Percentiles rank a stretch among this genome's conserved stretches.
These are phyloP conservation scores for Halcyon malimbica DNA, from an alignment of 2,113 vertebrate genomes.

Conservation along the genomic window DNA sequence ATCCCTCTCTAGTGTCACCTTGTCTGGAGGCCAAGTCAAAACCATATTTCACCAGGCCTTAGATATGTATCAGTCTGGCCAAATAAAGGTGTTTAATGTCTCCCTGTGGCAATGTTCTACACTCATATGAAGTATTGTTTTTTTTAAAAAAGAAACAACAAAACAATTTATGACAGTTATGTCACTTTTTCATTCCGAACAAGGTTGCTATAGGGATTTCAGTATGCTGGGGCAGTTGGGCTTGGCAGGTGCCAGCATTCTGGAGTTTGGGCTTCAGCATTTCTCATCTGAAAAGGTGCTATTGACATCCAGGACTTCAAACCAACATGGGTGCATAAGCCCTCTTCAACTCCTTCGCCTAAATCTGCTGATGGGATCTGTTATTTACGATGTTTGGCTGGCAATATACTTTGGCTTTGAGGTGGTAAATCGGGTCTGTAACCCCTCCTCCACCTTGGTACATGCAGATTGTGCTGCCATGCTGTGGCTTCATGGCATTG, in stretches of 20 bases:
- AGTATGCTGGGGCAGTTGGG: background rate
- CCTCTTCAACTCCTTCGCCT: background rate
- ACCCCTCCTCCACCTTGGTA: background rate
- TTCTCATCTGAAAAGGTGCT: background rate
- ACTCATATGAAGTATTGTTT: background rate
- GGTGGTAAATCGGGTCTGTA: background rate
- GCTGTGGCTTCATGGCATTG: background rate
- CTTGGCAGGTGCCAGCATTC: background rate
- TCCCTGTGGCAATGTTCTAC: background rate
- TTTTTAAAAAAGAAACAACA: background rate
- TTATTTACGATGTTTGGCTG: background rate
- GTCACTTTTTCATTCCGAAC: background rate
- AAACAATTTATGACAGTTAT: background rate
- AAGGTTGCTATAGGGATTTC: background rate
- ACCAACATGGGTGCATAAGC: accelerated
- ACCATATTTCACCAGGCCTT: background rate
- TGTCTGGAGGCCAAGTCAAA: background rate
- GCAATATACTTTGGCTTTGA: background rate
- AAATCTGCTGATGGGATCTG: background rate
- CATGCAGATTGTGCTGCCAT: accelerated
- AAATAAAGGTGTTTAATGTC: background rate
- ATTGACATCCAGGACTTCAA: background rate
- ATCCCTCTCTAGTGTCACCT: background rate
- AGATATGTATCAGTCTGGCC: background rate
- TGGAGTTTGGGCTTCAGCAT: background rate